A percentile compares a stretch with the other conserved stretches of the same genome.
Conservation (phyloP, 1,140 invertebrate species). For the Eumeta japonica region DNA sequence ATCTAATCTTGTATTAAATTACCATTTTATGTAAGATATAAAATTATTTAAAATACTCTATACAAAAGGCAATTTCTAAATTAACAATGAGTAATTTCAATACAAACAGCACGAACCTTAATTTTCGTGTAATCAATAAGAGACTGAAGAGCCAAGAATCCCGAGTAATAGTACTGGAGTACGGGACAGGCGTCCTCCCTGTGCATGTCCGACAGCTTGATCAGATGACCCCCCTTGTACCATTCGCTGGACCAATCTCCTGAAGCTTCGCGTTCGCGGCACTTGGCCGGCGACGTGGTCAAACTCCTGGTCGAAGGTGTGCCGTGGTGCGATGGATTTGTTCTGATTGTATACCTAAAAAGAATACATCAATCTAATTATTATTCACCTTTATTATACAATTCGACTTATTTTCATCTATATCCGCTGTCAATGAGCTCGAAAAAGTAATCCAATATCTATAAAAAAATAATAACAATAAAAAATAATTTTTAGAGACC, state of each 20-base stretch:
- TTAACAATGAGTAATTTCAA: too few species aligned
- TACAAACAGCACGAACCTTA: constrained; percentile 41
- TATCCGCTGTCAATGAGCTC: too few species aligned
- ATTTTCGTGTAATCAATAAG: constrained; percentile 73
- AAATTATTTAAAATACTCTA: too few species aligned
- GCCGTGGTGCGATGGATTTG: constrained; percentile 65
- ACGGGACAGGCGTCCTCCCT: constrained; percentile 64
- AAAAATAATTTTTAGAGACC: too few species aligned
- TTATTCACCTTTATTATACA: too few species aligned
- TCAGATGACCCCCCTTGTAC: constrained; percentile 62
- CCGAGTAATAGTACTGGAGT: constrained; percentile 72
- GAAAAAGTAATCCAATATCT: too few species aligned
- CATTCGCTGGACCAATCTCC: constrained; percentile 55
- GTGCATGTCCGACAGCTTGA: constrained; percentile 62
- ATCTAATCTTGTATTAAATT: too few species aligned
- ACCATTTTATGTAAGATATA: too few species aligned
- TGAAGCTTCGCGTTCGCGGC: constrained; percentile 59
- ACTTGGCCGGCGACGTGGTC: constrained; percentile 65
- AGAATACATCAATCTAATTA: constrained; percentile 4
- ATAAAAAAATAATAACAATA: too few species aligned
- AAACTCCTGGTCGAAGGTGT: constrained; percentile 65
- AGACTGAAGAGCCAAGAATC: constrained; percentile 71
- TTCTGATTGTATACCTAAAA: constrained; percentile 68
- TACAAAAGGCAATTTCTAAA: too few species aligned
- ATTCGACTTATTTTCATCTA: too few species aligned